phyloP scores from a whole-genome alignment of 2,797 vertebrate genomes.

The Microcaecilia unicolor region DNA sequence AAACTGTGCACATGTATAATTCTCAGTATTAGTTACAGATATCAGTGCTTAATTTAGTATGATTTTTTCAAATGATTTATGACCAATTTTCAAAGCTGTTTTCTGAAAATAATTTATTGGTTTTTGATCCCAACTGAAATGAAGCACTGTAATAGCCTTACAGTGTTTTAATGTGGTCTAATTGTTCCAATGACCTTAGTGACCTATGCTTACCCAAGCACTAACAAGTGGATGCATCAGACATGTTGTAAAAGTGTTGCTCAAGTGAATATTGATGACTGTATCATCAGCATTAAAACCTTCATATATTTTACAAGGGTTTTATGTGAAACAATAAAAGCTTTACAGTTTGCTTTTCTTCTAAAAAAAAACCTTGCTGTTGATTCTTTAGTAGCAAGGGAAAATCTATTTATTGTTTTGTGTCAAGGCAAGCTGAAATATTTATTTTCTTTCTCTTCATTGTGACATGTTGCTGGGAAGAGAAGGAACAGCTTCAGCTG shows the following conservation, averaged over 20 bases:
- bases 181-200: slow-evolving; percentile 9
- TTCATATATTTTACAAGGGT: slow-evolving; percentile 16
- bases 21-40: no score
- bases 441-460: not conserved
- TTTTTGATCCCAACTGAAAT: slow-evolving; percentile 21
- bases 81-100: slow-evolving; percentile 13
- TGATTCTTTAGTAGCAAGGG: not conserved
- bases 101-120: slow-evolving; percentile 1
- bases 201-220: slow-evolving; percentile 4
- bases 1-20: no score
- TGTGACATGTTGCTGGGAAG: no score
- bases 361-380: slow-evolving; percentile 10
- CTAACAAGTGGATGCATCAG: slow-evolving; percentile 1
- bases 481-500: no score
- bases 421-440: slow-evolving; percentile 8
- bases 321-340: slow-evolving; percentile 39
- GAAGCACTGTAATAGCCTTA: slow-evolving; percentile 16
- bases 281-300: slow-evolving; percentile 14
- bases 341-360: slow-evolving; percentile 20
- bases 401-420: slow-evolving; percentile 24
- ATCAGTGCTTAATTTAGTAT: no score
- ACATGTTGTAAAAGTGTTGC: slow-evolving; percentile 20
- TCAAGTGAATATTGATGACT: no score
- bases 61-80: slow-evolving; percentile 11
- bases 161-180: slow-evolving; percentile 20